Evolutionary conservation across 1,140 invertebrate species (phyloP), one percentile per base, ranked within the genome.

Genomic region (Stegodyphus mimosarum): DNA sequence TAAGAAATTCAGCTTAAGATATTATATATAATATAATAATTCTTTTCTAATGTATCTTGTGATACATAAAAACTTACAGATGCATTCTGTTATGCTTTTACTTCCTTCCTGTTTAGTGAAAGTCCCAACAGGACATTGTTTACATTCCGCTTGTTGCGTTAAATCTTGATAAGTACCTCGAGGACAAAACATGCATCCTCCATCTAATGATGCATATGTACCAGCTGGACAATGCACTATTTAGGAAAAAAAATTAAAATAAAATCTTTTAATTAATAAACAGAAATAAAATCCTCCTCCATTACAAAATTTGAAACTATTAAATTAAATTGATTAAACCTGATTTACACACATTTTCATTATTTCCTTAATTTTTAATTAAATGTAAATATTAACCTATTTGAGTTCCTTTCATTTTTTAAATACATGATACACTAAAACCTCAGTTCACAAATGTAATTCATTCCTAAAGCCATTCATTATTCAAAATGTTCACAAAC

Each of bases 81-180:
- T 79, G 86, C 92, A 92, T 9, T 91, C 89, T 15, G 88, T 83
- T 1, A 89, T 71, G 13, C 79, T 89, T 85, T 92, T 91, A 60
- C 89, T 91, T 76, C 97, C 97, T 91, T 97, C 94, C 91, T 97
- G 95, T 89, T 93, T 93, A 0, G 98, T 99, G 88, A 97, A 99
- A 6, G 95, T 98, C 85, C 95, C 96, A 88, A 94, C 93, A 1
- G 97, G 97, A 91, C 98, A 99, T 83, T 94, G 93, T 15, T 95
- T 91, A 89, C 96, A 97, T 4, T 94, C 92, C 2, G 95, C 96
- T 93, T 98, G 96, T 67, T 96, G 93, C 86, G 95, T 96, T 88
- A 94, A 93, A 89, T 98, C 97, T 91, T 99, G 97, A 90, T 98
- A 99, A 87, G 94, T 97, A 33, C 97, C 97, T 88, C 93, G 92